Evolutionary conservation across 2,888 invertebrate species (phyloP), one percentile per base, ranked within the genome.

Genomic region (Drosophila ezoana): DNA sequence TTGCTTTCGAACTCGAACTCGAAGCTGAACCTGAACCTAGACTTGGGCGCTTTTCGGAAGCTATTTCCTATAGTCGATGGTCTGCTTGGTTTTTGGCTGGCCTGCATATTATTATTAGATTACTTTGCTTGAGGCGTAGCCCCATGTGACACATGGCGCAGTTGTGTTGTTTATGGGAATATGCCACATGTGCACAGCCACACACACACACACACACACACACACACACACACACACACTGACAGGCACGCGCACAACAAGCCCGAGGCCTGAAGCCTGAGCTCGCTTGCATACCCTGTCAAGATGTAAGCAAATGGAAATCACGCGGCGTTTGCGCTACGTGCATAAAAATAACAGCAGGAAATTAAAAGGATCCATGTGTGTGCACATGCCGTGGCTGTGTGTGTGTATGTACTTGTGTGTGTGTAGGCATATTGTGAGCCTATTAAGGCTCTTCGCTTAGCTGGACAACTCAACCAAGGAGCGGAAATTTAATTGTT

Each of bases 291-390:
- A 33, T 47, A 35, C 60, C 43, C 71, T 38, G 43, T 32, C 44
- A 54, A 49, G 52, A 57, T 72, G 58, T 64, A 64, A 40, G 70
- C 70, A 79, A 84, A 87, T 85, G 84, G 81, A 85, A 87, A 85
- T 85, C 84, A 85, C 80, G 87, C 85, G 62, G 84, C 72, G 87
- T 61, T 72, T 64, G 45, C 67, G 56, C 67, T 63, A 74, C 75
- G 71, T 73, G 82, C 72, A 83, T 81, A 70, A 79, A 84, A 85
- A 76, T 81, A 84, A 87, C 87, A 87, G 87, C 85, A 87, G 87
- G 84, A 85, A 87, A 87, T 87, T 79, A 85, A 85, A 83, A 86
- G 86, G 83, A 86, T 83, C 76, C 81, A 71, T 72, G 54, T 59
- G 79, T 57, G 9, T 47, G 33, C 45, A 64, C 32, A 35, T 65